Evolutionary conservation across 2,113 vertebrate genomes (phyloP), one percentile per base, ranked within the genome.

Genomic region (Lota lota): DNA sequence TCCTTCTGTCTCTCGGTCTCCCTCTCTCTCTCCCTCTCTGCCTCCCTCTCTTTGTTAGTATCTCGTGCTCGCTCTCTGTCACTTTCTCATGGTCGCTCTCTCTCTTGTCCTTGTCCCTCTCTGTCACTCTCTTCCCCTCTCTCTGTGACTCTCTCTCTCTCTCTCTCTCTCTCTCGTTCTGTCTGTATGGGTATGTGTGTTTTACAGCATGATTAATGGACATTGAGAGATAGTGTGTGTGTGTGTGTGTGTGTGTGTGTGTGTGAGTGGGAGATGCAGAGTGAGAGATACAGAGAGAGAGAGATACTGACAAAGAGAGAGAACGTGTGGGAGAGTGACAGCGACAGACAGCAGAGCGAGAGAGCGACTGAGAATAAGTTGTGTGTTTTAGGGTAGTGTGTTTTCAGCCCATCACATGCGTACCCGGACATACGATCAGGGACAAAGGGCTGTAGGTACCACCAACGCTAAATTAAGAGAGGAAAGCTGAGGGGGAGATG

Each of bases 231-330:
- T 22, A 59, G 56, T 51, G 57, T 77, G 63, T 63, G 65, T 67
- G 63, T 70, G 68, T 57, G 56, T 66, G 56, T 59, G 19, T 21
- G 14, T 60, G 6, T 33, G 51, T 47, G 21, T 69, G 18, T 69
- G 20, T 40, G 7, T 70, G 56, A 24, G 22, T 22, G 57, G 2
- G 19, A 64, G 67, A 68, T 19, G 15, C 58, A 72, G 21, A 68
- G 61, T 75, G 63, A 19, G n/a, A 63, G 21, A 68, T 57, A 63
- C 36, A 22, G 4, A 65, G 64, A 51, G 14, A 66, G 21, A n/a
- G 19, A 66, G 21, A 28, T 2, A 61, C 20, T 20, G 50, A 72
- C 53, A 61, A 7, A 57, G 54, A 11, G 56, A 53, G 53, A 36
- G 54, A 33, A 53, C 56, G 50, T 53, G 50, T 33, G 10, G 40